phyloP scores from a whole-genome alignment of 92 coral and sea anemone genomes.

The Epizoanthus ramosus region DNA sequence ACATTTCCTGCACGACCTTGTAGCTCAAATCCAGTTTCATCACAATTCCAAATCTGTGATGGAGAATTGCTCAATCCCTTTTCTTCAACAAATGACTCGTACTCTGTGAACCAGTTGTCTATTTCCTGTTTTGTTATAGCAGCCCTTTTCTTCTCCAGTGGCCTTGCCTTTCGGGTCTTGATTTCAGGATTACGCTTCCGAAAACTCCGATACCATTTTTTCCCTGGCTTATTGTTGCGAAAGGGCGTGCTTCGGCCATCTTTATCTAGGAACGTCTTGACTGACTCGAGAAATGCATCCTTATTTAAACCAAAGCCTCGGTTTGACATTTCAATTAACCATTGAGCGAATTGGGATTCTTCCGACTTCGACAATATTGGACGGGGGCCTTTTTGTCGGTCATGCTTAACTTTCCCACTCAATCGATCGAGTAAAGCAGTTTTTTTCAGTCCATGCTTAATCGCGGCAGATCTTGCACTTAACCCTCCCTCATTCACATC shows the following conservation, averaged over 20 bases:
- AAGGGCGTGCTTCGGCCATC: slow-evolving; percentile 48
- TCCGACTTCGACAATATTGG: slow-evolving; percentile 47
- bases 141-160: slow-evolving; percentile 51
- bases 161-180: slow-evolving; percentile 49
- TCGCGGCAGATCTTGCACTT: slow-evolving; percentile 44
- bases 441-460: slow-evolving; percentile 43
- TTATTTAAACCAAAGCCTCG: slow-evolving; percentile 48
- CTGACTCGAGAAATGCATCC: slow-evolving; percentile 46
- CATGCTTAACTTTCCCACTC: slow-evolving; percentile 39
- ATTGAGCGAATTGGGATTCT: slow-evolving; percentile 40
- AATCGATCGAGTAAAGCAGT: slow-evolving; percentile 40
- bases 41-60: slow-evolving; percentile 63
- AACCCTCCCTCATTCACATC: slow-evolving; percentile 7
- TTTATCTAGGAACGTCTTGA: slow-evolving; percentile 54
- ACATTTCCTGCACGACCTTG: slow-evolving; percentile 61
- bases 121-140: slow-evolving; percentile 41
- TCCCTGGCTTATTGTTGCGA: slow-evolving; percentile 31
- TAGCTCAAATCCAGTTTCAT: slow-evolving; percentile 61
- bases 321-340: slow-evolving; percentile 45
- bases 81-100: slow-evolving; percentile 31
- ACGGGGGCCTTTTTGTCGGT: slow-evolving; percentile 42
- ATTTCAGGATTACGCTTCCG: slow-evolving; percentile 57
- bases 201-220: slow-evolving; percentile 52
- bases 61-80: slow-evolving; percentile 45
- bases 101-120: slow-evolving; percentile 50